Evolutionary conservation across 1,140 invertebrate species (phyloP).

Genomic region (Drosophila nikananu): DNA sequence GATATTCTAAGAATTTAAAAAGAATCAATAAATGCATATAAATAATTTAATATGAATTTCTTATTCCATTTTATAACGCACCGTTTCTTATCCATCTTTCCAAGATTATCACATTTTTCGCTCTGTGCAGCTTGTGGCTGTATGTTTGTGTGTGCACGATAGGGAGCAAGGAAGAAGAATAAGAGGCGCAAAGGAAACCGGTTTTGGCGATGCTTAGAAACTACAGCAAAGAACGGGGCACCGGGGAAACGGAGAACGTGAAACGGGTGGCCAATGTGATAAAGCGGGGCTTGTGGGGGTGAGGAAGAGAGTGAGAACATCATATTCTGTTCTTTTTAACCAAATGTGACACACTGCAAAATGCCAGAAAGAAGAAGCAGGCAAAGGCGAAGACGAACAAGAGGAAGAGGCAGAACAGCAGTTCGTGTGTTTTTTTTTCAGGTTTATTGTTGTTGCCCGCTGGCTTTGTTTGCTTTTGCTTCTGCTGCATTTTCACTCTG

Average conservation of each 20-base stretch:
- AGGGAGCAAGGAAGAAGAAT: slow-evolving; percentile 32
- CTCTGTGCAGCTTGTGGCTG: slow-evolving; percentile 19
- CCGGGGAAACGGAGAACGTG: slow-evolving; percentile 14
- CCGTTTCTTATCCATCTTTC: neutral
- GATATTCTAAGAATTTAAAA: too few relatives aligned
- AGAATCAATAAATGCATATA: too few relatives aligned
- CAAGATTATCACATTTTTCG: slow-evolving; percentile 3
- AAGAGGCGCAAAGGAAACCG: slow-evolving; percentile 56
- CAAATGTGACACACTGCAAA: slow-evolving; percentile 61
- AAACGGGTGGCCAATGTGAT: slow-evolving; percentile 20
- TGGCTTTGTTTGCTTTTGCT: slow-evolving; percentile 39
- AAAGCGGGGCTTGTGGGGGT: slow-evolving; percentile 13
- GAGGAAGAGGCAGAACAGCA: slow-evolving; percentile 29
- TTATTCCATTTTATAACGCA: too few relatives aligned
- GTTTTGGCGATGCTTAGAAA: slow-evolving; percentile 76
- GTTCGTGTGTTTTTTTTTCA: slow-evolving; percentile 29
- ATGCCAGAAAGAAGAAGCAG: slow-evolving; percentile 30
- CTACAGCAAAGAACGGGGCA: slow-evolving; percentile 36
- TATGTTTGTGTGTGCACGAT: slow-evolving; percentile 43
- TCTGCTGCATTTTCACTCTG: slow-evolving; percentile 57
- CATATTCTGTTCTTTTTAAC: slow-evolving; percentile 55
- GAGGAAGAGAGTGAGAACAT: slow-evolving; percentile 15
- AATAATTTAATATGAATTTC: too few relatives aligned
- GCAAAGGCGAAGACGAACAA: slow-evolving; percentile 19
- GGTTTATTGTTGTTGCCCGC: slow-evolving; percentile 21